Evolutionary conservation across 2,888 invertebrate species (phyloP).

Genomic region (Argyresthia goedartella): DNA sequence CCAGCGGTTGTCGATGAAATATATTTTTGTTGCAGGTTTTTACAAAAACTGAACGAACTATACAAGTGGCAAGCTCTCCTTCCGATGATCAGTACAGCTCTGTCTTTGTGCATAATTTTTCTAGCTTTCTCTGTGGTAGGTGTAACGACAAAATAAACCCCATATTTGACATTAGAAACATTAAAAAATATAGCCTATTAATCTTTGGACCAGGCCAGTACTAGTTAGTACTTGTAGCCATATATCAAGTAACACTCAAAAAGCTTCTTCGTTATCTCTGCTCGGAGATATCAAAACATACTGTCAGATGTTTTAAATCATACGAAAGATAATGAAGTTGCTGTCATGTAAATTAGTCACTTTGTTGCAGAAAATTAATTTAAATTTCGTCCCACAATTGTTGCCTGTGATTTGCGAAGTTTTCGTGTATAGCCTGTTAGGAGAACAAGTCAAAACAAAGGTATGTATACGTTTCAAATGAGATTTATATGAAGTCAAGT

Average conservation of each 20-base stretch:
- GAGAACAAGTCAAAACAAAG: constrained; percentile 45
- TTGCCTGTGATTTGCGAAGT: constrained; percentile 32
- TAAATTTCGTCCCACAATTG: constrained; percentile 31
- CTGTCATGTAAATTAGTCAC: too few species aligned
- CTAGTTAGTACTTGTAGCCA: too few species aligned
- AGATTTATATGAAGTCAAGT: too few species aligned
- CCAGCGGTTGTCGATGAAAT: background rate
- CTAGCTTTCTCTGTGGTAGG: constrained; percentile 36
- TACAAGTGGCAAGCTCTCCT: constrained; percentile 38
- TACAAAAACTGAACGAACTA: constrained; percentile 25
- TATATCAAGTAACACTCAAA: too few species aligned
- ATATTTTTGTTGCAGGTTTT: constrained; percentile 26
- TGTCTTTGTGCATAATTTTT: constrained; percentile 29
- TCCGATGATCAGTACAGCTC: constrained; percentile 26
- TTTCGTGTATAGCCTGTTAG: constrained; percentile 41
- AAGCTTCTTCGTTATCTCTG: background rate
- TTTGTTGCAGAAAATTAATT: constrained; percentile 32
- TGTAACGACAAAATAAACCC: background rate
- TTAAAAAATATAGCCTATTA: too few species aligned
- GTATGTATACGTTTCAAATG: constrained; percentile 18
- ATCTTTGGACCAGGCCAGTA: too few species aligned
- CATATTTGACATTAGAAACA: too few species aligned
- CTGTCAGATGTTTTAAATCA: background rate
- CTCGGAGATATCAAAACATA: background rate
- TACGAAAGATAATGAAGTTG: too few species aligned